phyloP scores from a whole-genome alignment of 2,888 invertebrate species.

The Acrocyrtus sp. region DNA sequence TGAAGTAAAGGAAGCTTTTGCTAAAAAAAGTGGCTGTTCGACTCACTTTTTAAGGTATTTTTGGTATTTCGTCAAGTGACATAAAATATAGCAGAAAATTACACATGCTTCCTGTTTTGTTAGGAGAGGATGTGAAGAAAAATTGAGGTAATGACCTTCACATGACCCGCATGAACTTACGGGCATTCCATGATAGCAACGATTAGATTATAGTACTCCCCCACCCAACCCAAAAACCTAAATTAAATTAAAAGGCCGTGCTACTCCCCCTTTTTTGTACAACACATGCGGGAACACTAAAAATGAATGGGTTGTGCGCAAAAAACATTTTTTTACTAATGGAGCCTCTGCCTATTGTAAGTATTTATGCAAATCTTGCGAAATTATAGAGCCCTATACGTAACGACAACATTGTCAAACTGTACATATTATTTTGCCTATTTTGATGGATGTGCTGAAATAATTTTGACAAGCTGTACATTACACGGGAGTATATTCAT shows the following conservation, averaged over 20 bases:
- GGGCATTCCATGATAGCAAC: background rate
- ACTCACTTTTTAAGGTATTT: no score
- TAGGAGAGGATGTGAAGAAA: no score
- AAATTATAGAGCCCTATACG: conserved; percentile 5
- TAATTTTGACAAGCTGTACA: no score
- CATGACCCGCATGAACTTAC: conserved; percentile 1
- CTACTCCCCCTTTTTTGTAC: no score
- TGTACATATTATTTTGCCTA: no score
- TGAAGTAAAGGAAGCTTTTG: background rate
- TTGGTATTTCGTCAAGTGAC: no score
- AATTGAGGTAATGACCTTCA: conserved; percentile 22
- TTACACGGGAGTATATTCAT: no score
- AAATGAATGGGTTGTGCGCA: background rate
- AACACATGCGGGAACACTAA: background rate
- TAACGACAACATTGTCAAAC: background rate
- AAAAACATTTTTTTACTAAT: background rate
- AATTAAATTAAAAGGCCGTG: no score
- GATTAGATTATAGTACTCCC: no score
- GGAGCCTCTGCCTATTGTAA: background rate
- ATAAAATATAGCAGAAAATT: background rate
- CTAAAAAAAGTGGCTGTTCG: conserved; percentile 3
- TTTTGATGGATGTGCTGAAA: no score
- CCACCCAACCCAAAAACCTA: conserved; percentile 1
- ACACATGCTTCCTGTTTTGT: background rate
- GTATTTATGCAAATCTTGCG: background rate